A percentile compares a stretch with the other conserved stretches of the same genome.
Conservation (phyloP, 1,140 invertebrate species). For the Calephelis virginiensis region DNA sequence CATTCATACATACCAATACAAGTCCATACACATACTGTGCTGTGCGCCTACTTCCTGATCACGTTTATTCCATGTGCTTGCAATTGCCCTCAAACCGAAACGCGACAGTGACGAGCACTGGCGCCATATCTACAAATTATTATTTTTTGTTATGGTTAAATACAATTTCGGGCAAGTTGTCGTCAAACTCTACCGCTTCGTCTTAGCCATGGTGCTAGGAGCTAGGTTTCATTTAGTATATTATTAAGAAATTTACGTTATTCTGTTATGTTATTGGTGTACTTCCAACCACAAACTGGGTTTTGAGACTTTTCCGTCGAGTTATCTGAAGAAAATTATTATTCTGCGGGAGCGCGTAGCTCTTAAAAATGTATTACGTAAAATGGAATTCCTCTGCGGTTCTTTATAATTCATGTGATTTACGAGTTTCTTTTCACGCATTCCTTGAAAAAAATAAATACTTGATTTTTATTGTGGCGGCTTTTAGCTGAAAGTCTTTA, state of each 20-base stretch:
- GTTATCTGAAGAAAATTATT: neutral
- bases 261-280: too few relatives aligned
- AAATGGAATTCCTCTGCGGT: neutral
- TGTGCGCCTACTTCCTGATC: conserved; percentile 59
- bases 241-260: too few relatives aligned
- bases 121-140: too few relatives aligned
- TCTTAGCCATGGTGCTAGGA: too few relatives aligned
- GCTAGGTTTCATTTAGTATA: too few relatives aligned
- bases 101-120: too few relatives aligned
- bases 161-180: too few relatives aligned
- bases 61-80: conserved; percentile 7
- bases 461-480: too few relatives aligned
- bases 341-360: neutral
- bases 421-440: neutral
- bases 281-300: neutral
- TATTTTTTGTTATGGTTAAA: too few relatives aligned
- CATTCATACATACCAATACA: conserved; percentile 65
- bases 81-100: too few relatives aligned
- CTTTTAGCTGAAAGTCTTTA: too few relatives aligned
- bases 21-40: conserved; percentile 67
- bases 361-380: conserved; percentile 9
- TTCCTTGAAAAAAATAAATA: neutral
- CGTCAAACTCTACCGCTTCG: too few relatives aligned
- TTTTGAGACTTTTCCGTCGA: neutral
- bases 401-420: conserved; percentile 4